Percentiles rank a stretch among this genome's conserved stretches.
Conservation (phyloP, 2,113 vertebrate species). For the Perognathus longimembris region DNA sequence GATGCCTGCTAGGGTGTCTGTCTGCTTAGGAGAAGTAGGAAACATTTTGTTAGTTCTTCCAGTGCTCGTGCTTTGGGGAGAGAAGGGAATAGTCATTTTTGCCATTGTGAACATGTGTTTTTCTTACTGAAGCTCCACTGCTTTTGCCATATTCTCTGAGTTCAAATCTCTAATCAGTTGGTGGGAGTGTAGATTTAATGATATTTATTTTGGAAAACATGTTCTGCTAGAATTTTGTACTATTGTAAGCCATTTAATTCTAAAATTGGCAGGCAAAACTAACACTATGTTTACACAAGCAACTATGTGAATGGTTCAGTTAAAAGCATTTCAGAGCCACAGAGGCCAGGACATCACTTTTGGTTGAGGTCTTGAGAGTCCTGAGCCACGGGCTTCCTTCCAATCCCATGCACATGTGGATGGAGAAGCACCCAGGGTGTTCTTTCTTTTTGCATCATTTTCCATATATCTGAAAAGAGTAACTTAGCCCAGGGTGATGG, state of each 20-base stretch:
- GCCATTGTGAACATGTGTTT: constrained; percentile 65
- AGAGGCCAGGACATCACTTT: not conserved
- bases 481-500: not conserved
- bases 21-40: not conserved
- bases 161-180: constrained; percentile 75
- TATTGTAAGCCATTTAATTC: constrained; percentile 70
- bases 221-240: constrained; percentile 67
- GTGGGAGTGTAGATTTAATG: constrained; percentile 73
- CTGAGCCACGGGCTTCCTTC: not conserved
- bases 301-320: constrained; percentile 47
- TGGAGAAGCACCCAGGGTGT: not conserved
- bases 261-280: constrained; percentile 73
- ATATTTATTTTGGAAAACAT: constrained; percentile 81
- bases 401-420: fast-evolving
- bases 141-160: constrained; percentile 70
- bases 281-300: constrained; percentile 36
- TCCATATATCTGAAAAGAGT: not conserved
- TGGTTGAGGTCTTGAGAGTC: not conserved
- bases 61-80: not conserved
- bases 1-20: not conserved
- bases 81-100: not conserved
- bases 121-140: constrained; percentile 60
- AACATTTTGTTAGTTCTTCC: not conserved
- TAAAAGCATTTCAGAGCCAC: not conserved
- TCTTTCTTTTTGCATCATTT: not conserved